Evolutionary conservation across 1,140 invertebrate genomes (phyloP).

Genomic region (Philopotamus ludificatus): DNA sequence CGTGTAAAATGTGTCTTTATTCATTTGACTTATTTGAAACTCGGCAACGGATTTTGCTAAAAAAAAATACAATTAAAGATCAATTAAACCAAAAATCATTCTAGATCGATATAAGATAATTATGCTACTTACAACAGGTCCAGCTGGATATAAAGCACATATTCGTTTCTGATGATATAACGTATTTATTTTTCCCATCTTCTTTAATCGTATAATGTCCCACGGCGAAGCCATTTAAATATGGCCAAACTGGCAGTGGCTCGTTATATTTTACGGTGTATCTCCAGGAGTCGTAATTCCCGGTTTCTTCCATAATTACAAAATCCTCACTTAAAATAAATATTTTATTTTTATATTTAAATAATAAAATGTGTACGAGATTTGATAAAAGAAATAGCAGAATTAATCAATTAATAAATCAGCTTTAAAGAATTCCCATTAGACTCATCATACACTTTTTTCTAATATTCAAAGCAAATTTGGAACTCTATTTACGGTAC

Average conservation of each 20-base stretch:
- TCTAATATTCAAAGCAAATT: no score
- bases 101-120: no score
- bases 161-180: conserved; percentile 59
- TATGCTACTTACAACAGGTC: conserved; percentile 65
- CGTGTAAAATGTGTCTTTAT: conserved; percentile 55
- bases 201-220: conserved; percentile 62
- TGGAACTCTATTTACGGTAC: no score
- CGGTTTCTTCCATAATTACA: conserved; percentile 61
- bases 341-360: conserved; percentile 4
- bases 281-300: conserved; percentile 68
- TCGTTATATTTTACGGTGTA: conserved; percentile 69
- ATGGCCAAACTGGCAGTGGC: conserved; percentile 63
- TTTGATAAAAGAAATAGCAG: background rate
- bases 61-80: conserved; percentile 32
- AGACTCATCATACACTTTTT: no score
- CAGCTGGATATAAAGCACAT: conserved; percentile 63
- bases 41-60: conserved; percentile 60
- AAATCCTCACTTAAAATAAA: conserved; percentile 46
- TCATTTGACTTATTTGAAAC: conserved; percentile 55
- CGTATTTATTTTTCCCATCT: conserved; percentile 46
- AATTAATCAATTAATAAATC: no score
- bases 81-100: background rate
- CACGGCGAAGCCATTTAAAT: conserved; percentile 57
- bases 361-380: background rate
- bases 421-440: no score